Evolutionary conservation across 2,888 invertebrate genomes (phyloP), one percentile per base, ranked within the genome.

Genomic region (Drepanosiphum platanoidis): DNA sequence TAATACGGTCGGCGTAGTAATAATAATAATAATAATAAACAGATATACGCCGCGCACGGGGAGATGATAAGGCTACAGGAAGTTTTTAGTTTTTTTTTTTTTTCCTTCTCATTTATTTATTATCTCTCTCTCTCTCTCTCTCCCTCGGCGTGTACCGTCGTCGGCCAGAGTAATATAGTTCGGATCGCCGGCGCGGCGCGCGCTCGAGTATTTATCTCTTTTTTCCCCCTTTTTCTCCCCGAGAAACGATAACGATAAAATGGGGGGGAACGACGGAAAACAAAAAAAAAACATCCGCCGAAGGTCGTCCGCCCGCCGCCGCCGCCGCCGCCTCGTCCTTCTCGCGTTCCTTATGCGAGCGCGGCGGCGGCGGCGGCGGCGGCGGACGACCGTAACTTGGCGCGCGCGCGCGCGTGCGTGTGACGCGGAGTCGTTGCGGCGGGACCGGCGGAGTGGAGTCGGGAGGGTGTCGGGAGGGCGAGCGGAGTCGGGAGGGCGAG

Each of bases 121-220:
- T 58, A 71, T 71, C 70, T 71, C 39, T 30, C 34, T n/a, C n/a
- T n/a, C n/a, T n/a, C n/a, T n/a, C n/a, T n/a, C n/a, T n/a, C n/a
- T n/a, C n/a, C 36, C 58, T 18, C 34, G 68, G 52, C n/a, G 70
- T n/a, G n/a, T n/a, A n/a, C 52, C 36, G 52, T 9, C 39, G 36
- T 9, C 39, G 36, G 27, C n/a, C n/a, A n/a, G n/a, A n/a, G n/a
- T n/a, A n/a, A n/a, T n/a, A 58, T 71, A 81, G 81, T 81, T 81
- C 81, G 71, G 58, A 70, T 58, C 81, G 71, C 39, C 46, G 71
- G 58, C 81, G 81, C 81, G 81, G 8, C 81, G 30, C 39, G 81
- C 81, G 81, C 81, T 81, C 71, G 36, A 11, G 70, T 81, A 81
- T 81, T 71, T 81, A 70, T 81, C 58, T 81, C 39, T 81, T 81